phyloP scores from a whole-genome alignment of 2,797 vertebrate species.

The Poecile montanus region DNA sequence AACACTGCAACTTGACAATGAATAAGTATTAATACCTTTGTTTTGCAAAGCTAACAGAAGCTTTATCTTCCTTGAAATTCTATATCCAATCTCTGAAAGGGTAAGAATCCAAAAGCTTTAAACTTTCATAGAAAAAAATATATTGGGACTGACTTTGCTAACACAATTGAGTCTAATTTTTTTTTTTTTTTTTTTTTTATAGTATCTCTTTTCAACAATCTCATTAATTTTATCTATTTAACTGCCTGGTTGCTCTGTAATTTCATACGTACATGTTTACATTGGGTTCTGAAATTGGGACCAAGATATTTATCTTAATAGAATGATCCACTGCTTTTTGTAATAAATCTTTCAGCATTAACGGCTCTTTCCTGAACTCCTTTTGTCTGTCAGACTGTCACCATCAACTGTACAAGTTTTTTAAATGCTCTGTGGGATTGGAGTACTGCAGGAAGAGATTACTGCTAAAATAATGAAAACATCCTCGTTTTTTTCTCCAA shows the following conservation, averaged over 20 bases:
- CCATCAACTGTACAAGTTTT: conserved; percentile 6
- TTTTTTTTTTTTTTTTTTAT: too few relatives aligned
- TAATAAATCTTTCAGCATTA: neutral
- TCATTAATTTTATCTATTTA: neutral
- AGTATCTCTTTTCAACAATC: neutral
- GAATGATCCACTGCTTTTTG: neutral
- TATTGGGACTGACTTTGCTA: neutral
- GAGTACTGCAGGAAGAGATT: conserved; percentile 14
- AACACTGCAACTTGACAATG: neutral
- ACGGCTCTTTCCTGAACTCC: conserved; percentile 6
- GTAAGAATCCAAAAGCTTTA: neutral
- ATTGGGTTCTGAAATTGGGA: neutral
- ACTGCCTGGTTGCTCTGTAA: neutral
- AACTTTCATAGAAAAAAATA: neutral
- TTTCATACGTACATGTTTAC: neutral
- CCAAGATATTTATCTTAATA: neutral
- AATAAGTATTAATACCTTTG: neutral
- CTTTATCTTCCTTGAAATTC: neutral
- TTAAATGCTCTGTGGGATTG: neutral
- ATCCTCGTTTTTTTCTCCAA: neutral
- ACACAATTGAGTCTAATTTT: neutral
- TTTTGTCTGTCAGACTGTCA: conserved; percentile 40
- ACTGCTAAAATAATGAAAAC: conserved; percentile 40
- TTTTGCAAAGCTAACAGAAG: neutral
- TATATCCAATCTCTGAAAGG: neutral